A percentile compares a stretch with the other conserved stretches of the same genome.
These are phyloP conservation scores for Grus americana DNA, from an alignment of 2,113 vertebrate genomes.

Conservation along the genomic window DNA sequence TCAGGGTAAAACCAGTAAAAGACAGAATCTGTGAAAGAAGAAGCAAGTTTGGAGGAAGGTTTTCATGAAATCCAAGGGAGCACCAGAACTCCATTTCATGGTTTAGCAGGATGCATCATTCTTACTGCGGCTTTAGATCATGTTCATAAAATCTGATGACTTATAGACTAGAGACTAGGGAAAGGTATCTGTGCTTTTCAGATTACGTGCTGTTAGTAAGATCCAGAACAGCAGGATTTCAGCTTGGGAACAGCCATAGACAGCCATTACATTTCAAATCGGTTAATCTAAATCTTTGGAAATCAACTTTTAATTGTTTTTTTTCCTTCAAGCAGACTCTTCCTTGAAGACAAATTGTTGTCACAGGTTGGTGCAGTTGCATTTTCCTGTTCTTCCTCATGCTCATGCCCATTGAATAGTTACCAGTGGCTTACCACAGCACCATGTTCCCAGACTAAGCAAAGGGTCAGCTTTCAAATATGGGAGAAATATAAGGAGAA, in stretches of 20 bases:
- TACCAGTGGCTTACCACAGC: background rate
- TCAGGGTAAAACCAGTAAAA: background rate
- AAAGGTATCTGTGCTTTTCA: background rate
- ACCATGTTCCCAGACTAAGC: background rate
- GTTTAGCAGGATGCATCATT: background rate
- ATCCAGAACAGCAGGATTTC: background rate
- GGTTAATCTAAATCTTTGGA: background rate
- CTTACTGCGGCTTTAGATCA: background rate
- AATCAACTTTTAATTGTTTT: background rate
- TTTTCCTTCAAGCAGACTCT: background rate
- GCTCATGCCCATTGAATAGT: background rate
- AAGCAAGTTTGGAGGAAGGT: background rate
- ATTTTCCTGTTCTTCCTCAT: background rate
- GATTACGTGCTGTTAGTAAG: background rate
- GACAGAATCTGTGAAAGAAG: background rate
- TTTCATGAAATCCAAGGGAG: background rate
- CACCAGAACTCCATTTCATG: background rate
- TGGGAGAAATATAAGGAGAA: background rate
- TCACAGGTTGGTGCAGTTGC: background rate
- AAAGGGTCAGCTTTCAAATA: background rate
- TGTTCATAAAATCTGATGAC: background rate
- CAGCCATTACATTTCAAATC: background rate
- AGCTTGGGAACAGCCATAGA: background rate
- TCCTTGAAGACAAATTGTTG: background rate
- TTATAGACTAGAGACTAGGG: background rate